Conservation (phyloP, 2,888 invertebrate genomes). For the Pardosa pseudoannulata region DNA sequence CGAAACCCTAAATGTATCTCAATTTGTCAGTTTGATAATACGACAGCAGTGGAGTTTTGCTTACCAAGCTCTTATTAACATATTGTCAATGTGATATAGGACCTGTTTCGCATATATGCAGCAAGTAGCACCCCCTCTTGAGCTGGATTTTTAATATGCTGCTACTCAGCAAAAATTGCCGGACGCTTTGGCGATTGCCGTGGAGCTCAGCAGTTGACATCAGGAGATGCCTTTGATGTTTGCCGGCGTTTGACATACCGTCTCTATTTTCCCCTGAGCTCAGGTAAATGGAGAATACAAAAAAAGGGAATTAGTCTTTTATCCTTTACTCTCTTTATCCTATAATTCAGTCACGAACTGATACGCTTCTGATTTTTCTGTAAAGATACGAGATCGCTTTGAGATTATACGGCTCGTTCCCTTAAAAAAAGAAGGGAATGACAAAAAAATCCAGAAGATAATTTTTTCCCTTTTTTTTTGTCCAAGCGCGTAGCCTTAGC, state of each 20-base stretch:
- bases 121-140: too few species aligned
- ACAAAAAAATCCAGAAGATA: not conserved
- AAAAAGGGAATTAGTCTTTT: not conserved
- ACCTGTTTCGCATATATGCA: too few species aligned
- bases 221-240: not conserved
- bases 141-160: too few species aligned
- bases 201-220: not conserved
- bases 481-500: too few species aligned
- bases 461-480: too few species aligned
- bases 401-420: not conserved
- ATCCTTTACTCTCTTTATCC: not conserved
- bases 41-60: too few species aligned
- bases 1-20: too few species aligned
- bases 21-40: too few species aligned
- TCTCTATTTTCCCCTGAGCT: not conserved
- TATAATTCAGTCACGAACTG: conserved; percentile 3
- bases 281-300: not conserved
- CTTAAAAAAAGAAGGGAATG: not conserved
- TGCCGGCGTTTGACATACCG: not conserved
- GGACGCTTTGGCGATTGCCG: not conserved
- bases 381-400: not conserved
- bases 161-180: too few species aligned
- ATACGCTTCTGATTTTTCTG: not conserved
- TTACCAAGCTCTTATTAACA: too few species aligned
- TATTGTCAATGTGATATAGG: too few species aligned